Evolutionary conservation across 2,888 invertebrate genomes (phyloP).

Genomic region (Perizoma affinitatum): DNA sequence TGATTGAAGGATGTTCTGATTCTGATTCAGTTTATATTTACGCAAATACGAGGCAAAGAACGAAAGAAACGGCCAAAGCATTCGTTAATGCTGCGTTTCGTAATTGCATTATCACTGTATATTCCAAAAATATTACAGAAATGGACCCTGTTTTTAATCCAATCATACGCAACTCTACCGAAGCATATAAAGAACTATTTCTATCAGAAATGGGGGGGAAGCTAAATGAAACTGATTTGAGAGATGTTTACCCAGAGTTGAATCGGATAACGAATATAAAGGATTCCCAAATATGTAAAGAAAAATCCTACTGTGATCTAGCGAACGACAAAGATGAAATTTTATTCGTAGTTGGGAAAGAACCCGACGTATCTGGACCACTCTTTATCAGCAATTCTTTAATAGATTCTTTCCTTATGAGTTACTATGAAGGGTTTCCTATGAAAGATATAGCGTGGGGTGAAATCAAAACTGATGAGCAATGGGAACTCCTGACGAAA

Average conservation of each 20-base stretch:
- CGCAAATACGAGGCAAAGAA: slow-evolving; percentile 64
- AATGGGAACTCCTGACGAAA: slow-evolving; percentile 56
- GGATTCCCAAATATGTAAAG: slow-evolving; percentile 55
- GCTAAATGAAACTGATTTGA: slow-evolving; percentile 48
- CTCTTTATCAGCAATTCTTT: slow-evolving; percentile 53
- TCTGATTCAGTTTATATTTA: slow-evolving; percentile 53
- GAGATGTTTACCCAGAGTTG: slow-evolving; percentile 49
- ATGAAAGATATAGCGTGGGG: slow-evolving; percentile 66
- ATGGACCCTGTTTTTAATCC: slow-evolving; percentile 62
- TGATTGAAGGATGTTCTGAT: slow-evolving; percentile 56
- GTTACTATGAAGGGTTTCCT: slow-evolving; percentile 63
- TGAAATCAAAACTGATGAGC: slow-evolving; percentile 46
- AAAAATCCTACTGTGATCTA: slow-evolving; percentile 56
- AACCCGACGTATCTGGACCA: slow-evolving; percentile 60
- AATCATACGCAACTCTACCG: slow-evolving; percentile 49
- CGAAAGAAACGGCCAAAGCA: slow-evolving; percentile 57
- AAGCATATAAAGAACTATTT: slow-evolving; percentile 44
- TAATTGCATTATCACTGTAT: slow-evolving; percentile 54
- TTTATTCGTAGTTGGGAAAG: slow-evolving; percentile 49
- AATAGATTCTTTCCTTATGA: slow-evolving; percentile 68
- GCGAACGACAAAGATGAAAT: slow-evolving; percentile 44
- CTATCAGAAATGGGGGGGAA: slow-evolving; percentile 54
- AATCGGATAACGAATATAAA: slow-evolving; percentile 59
- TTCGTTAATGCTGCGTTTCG: slow-evolving; percentile 61
- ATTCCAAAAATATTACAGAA: slow-evolving; percentile 46